Evolutionary conservation across 1,140 invertebrate species (phyloP).

Genomic region (Heliothis virescens): DNA sequence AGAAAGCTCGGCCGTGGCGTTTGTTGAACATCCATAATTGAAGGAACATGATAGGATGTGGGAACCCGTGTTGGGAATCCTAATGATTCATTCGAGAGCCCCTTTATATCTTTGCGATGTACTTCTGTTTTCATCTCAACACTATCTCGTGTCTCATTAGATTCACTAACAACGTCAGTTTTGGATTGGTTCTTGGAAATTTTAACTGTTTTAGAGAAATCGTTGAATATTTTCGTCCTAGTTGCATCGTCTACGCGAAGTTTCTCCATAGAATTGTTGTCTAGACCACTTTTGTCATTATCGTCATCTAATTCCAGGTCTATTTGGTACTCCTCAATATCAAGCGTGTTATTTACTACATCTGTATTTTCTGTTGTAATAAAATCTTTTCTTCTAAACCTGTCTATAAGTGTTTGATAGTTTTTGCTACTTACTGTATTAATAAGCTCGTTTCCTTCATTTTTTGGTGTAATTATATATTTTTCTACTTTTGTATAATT

Average conservation of each 20-base stretch:
- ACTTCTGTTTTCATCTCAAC: constrained; percentile 12
- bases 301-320: constrained; percentile 44
- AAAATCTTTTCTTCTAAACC: constrained; percentile 70
- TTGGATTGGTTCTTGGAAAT: constrained; percentile 49
- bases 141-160: constrained; percentile 45
- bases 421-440: constrained; percentile 57
- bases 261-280: constrained; percentile 71
- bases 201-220: constrained; percentile 72
- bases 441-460: constrained; percentile 47
- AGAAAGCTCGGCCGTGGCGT: constrained; percentile 57
- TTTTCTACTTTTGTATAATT: constrained; percentile 47
- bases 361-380: neutral
- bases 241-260: constrained; percentile 75
- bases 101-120: constrained; percentile 52
- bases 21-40: constrained; percentile 57
- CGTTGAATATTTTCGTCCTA: constrained; percentile 72
- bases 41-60: constrained; percentile 56
- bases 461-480: constrained; percentile 32
- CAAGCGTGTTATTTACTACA: neutral
- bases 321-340: constrained; percentile 25
- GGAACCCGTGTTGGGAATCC: constrained; percentile 31
- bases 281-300: constrained; percentile 41
- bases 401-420: constrained; percentile 68
- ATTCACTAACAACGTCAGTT: constrained; percentile 35
- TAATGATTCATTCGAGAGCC: constrained; percentile 58